phyloP scores from a whole-genome alignment of 2,113 vertebrate species.

The Oncorhynchus tshawytscha region DNA sequence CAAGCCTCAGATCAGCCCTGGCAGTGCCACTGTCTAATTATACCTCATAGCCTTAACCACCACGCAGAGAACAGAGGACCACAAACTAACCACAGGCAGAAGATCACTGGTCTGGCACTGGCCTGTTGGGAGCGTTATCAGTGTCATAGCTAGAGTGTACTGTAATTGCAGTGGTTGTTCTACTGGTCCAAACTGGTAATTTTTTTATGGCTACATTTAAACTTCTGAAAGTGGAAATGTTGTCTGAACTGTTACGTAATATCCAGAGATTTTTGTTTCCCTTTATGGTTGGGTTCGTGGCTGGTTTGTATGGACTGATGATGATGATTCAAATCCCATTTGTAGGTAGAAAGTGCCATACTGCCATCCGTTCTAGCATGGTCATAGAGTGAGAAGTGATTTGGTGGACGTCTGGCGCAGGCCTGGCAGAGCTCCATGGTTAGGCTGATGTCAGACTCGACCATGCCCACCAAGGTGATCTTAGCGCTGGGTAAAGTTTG shows the following conservation, averaged over 20 bases:
- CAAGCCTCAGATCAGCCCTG: slow-evolving; percentile 14
- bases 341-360: no score
- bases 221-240: no score
- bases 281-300: no score
- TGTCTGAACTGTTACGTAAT: no score
- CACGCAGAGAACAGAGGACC: background rate
- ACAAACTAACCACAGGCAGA: background rate
- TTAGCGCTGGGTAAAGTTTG: slow-evolving; percentile 19
- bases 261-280: no score
- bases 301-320: no score
- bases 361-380: no score
- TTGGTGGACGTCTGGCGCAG: slow-evolving; percentile 7
- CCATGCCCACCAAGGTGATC: slow-evolving; percentile 6
- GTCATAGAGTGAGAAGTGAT: background rate
- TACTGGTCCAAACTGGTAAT: no score
- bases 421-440: background rate
- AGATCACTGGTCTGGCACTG: background rate
- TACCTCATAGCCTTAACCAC: background rate
- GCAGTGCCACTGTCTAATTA: background rate
- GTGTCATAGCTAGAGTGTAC: background rate
- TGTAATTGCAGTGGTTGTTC: no score
- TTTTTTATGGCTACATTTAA: background rate
- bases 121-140: no score
- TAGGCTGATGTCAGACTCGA: background rate
- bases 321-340: no score